These are phyloP conservation scores for Sebastes diploproa DNA, from an alignment of 2,797 vertebrate species.

Conservation along the genomic window DNA sequence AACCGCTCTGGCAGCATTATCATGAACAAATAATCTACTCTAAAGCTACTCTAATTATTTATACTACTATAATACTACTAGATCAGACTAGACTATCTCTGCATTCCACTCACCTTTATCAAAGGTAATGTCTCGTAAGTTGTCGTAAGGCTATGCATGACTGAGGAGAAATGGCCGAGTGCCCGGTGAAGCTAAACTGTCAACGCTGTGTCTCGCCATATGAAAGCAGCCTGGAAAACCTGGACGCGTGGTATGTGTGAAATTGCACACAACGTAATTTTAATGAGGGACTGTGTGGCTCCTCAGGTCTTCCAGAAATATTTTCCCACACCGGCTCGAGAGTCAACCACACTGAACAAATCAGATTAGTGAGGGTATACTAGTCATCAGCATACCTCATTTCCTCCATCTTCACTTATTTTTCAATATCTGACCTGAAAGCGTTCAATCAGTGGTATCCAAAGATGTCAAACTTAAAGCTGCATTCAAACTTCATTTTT, in stretches of 20 bases:
- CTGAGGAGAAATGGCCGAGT: conserved; percentile 29
- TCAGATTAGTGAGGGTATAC: conserved; percentile 83
- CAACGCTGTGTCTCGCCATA: background rate
- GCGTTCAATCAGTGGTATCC: conserved; percentile 2
- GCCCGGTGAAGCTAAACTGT: conserved; percentile 17
- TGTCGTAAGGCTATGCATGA: conserved; percentile 51
- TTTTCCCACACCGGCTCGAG: conserved; percentile 85
- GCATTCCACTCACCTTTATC: conserved; percentile 61
- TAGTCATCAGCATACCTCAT: conserved; percentile 75
- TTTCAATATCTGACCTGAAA: conserved; percentile 60
- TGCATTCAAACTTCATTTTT: background rate
- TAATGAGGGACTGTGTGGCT: conserved; percentile 67
- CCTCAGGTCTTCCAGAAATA: conserved; percentile 69
- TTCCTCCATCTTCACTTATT: conserved; percentile 67
- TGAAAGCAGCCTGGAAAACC: conserved; percentile 39
- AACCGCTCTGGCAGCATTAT: no score
- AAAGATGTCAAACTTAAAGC: background rate
- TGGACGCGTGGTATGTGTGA: conserved; percentile 54
- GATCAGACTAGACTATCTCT: background rate
- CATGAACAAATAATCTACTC: background rate
- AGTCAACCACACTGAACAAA: conserved; percentile 86
- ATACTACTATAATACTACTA: no score
- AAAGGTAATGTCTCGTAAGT: conserved; percentile 67
- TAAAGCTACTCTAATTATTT: no score
- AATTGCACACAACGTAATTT: conserved; percentile 53